Base-by-base conservation (phyloP, 2,888 invertebrate genomes). In the Cotesia congregata region DNA sequence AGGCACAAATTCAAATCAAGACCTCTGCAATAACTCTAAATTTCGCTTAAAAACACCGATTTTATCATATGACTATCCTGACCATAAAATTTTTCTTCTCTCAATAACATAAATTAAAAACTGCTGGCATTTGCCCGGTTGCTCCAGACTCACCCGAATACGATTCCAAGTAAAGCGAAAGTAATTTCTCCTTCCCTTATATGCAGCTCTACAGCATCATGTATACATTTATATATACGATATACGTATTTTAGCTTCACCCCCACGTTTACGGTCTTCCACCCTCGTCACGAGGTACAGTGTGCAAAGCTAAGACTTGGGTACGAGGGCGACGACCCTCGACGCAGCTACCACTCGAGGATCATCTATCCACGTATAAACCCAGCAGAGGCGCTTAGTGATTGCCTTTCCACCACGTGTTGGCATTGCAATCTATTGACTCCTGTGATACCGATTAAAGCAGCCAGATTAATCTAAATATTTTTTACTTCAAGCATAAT, bases 251-350 rank as follows among this genome's bases (percentile, higher is more conserved):
- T 20, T 7, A 20, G 6, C 30, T 30, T 30, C 65, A 65, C 65
- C 65, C 65, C 65, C 20, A 20, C 15, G 12, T 9, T 65, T 30
- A 30, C 12, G 1, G 20, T 12, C 30, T 30, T 65, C 30, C 65
- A 65, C 65, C 65, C 65, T 62, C 62, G 62, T 17, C 20, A 62
- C 20, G 15, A 62, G 62, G 62, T 62, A 65, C 30, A 65, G 17
- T 67, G 60, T 74, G 68, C 68, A 60, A 39, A 74, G 39, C 39
- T 68, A 74, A 74, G 67, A 67, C 50, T 2, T 12, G 30, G 50
- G 12, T 50, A 50, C 74, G 74, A 61, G 74, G 74, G 74, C 67
- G 74, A 74, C 74, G 74, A 74, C 74, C 74, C 74, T 67, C 65
- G 6, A 12, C 7, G 6, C n/a, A 15, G 9, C 20, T n/a, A 62